Evolutionary conservation across 2,113 vertebrate species (phyloP).

Genomic region (Tragulus kanchil): DNA sequence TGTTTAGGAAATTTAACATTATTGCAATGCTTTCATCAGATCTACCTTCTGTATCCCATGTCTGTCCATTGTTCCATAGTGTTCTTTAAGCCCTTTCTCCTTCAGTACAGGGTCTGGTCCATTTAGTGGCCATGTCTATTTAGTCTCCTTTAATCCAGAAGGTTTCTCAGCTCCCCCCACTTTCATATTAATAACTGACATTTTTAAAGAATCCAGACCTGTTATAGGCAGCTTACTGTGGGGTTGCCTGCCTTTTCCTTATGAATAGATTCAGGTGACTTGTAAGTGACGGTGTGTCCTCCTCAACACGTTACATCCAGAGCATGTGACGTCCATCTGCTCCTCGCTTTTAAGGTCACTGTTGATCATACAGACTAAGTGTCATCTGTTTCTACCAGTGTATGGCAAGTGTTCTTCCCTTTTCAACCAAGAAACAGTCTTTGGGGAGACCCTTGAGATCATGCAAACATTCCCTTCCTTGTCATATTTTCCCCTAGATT

Average conservation of each 20-base stretch:
- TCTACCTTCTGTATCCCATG: rapidly evolving
- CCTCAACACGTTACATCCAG: background rate
- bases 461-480: rapidly evolving
- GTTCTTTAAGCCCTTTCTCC: rapidly evolving
- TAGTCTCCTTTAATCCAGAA: background rate
- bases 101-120: background rate
- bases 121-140: rapidly evolving
- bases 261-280: no score
- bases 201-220: background rate
- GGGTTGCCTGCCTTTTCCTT: background rate
- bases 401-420: background rate
- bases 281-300: rapidly evolving
- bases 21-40: background rate
- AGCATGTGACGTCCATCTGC: rapidly evolving
- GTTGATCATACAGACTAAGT: background rate
- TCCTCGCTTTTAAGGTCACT: background rate
- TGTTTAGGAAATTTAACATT: background rate
- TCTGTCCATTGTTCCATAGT: background rate
- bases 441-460: background rate
- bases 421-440: background rate
- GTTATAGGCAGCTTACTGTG: rapidly evolving
- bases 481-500: background rate
- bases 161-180: background rate
- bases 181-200: background rate
- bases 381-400: background rate